These are phyloP conservation scores for Typhlomys cinereus DNA, from an alignment of 2,113 vertebrate species.

Conservation along the genomic window DNA sequence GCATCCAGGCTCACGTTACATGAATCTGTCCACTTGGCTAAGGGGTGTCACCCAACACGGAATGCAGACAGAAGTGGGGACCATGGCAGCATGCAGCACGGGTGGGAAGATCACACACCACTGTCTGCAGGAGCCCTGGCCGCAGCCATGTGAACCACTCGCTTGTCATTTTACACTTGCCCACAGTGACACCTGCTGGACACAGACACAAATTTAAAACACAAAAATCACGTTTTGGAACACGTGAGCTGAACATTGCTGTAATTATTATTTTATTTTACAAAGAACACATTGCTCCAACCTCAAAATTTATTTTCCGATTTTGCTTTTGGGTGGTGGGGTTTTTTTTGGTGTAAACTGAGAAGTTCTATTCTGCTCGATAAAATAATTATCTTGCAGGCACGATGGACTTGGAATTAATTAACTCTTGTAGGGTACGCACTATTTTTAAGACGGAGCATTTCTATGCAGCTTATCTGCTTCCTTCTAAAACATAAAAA, in stretches of 20 bases:
- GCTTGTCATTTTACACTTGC: constrained; percentile 84
- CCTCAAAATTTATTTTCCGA: constrained; percentile 49
- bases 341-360: constrained; percentile 25
- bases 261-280: not conserved
- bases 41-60: not conserved
- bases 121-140: constrained; percentile 29
- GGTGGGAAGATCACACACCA: constrained; percentile 37
- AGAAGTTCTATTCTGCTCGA: constrained; percentile 48
- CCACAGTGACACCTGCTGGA: constrained; percentile 89
- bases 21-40: not conserved
- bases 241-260: not conserved
- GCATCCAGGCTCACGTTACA: not conserved
- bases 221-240: constrained; percentile 58
- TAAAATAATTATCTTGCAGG: constrained; percentile 58
- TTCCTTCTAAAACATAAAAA: constrained; percentile 45
- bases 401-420: constrained; percentile 40
- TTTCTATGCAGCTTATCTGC: constrained; percentile 35
- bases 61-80: not conserved
- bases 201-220: constrained; percentile 68
- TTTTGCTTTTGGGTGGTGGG: constrained; percentile 42
- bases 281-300: constrained; percentile 12
- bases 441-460: constrained; percentile 41
- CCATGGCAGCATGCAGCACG: not conserved
- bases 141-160: not conserved
- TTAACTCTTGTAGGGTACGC: constrained; percentile 23